phyloP scores from a whole-genome alignment of 2,888 invertebrate genomes.

The Caenorhabditis angaria region DNA sequence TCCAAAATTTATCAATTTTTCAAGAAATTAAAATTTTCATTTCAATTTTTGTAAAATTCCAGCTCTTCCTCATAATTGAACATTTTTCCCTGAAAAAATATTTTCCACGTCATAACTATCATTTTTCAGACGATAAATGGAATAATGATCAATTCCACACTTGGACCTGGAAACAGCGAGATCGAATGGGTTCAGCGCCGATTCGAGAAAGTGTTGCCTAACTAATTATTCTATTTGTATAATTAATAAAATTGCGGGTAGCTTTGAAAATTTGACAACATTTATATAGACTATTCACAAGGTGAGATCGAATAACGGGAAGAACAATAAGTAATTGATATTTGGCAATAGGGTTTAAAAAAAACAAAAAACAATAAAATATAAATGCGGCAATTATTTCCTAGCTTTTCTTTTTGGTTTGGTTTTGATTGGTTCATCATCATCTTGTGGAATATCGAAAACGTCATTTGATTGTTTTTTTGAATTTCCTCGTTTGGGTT shows the following conservation, averaged over 20 bases:
- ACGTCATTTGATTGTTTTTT: background rate
- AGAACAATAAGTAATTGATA: background rate
- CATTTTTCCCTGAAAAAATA: background rate
- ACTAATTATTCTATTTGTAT: background rate
- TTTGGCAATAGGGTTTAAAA: background rate
- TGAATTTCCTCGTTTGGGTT: background rate
- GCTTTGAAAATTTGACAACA: background rate
- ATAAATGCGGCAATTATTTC: background rate
- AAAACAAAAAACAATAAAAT: background rate
- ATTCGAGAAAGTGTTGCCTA: conserved; percentile 43
- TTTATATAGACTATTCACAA: background rate
- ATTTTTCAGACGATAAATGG: conserved; percentile 31
- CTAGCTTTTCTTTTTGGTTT: background rate
- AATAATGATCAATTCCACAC: conserved; percentile 37
- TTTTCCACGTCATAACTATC: background rate
- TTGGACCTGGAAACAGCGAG: conserved; percentile 43
- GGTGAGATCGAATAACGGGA: background rate
- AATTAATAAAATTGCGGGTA: background rate
- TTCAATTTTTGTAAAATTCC: no score
- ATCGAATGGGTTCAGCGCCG: conserved; percentile 9
- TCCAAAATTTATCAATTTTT: no score
- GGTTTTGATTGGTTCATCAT: background rate
- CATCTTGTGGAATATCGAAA: background rate
- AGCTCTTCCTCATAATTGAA: no score
- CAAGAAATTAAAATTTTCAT: no score